phyloP scores from a whole-genome alignment of 30 jellyfish, hydroid and myxozoan species.

The Chrysaora quinquecirrha region DNA sequence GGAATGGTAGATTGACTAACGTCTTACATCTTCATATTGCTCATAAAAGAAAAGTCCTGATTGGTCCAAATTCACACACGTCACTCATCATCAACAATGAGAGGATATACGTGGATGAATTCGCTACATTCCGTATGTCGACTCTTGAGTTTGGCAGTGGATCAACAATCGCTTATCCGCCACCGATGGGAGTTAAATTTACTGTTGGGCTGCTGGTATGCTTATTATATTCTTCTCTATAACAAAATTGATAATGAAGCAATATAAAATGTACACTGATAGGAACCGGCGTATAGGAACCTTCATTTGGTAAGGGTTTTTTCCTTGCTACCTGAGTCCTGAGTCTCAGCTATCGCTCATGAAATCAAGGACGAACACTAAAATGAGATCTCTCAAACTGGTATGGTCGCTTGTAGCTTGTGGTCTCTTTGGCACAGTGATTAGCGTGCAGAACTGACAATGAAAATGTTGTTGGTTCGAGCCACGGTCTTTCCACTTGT shows the following conservation, averaged over 20 bases:
- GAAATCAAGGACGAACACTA: no score
- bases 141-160: slow-evolving; percentile 69
- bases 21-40: slow-evolving; percentile 61
- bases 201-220: slow-evolving; percentile 71
- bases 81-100: slow-evolving; percentile 57
- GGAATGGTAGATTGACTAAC: slow-evolving; percentile 69
- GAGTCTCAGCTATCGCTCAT: no score
- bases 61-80: slow-evolving; percentile 68
- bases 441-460: no score
- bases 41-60: slow-evolving; percentile 46
- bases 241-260: background rate
- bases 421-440: no score
- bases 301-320: no score
- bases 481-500: no score
- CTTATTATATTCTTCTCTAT: background rate
- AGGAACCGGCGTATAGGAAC: no score
- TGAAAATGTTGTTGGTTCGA: no score
- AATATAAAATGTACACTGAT: no score
- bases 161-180: slow-evolving; percentile 66
- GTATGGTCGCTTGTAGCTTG: no score
- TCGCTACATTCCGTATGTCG: slow-evolving; percentile 64
- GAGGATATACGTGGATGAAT: slow-evolving; percentile 34
- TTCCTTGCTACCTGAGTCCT: no score
- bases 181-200: slow-evolving; percentile 72
- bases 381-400: no score